Base-by-base conservation (phyloP, 2,888 invertebrate genomes). In the Proisotoma minuta region DNA sequence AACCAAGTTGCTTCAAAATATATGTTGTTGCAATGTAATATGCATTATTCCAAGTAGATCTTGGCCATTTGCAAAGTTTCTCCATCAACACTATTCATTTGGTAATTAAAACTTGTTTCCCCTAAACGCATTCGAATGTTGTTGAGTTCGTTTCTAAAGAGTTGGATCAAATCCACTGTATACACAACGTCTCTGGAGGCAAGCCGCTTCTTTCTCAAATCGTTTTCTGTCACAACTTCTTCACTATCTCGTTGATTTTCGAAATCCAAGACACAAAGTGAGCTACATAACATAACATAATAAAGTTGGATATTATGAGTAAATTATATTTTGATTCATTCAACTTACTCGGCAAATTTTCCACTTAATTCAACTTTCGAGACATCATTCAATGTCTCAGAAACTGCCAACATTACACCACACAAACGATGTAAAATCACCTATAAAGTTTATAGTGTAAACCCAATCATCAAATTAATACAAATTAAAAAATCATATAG, bases 331-430 rank as follows among this genome's bases (percentile, higher is more conserved):
- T n/a, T n/a, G n/a, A n/a, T n/a, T n/a, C n/a, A n/a, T n/a, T n/a
- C n/a, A 40, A 75, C 77, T 76, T 76, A 84, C 85, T 85, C 85
- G 22, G 82, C 75, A 73, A 80, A 81, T 39, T 78, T 77, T n/a
- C 84, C 86, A 66, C 78, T 81, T 40, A 86, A 85, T 73, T 88
- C 87, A 24, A 82, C 82, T 75, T 84, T 85, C 78, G 87, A 86
- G 50, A 91, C 84, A 75, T 92, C 92, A 76, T 89, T 87, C 49
- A 92, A 79, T 1, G 87, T 84, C 78, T 90, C 89, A 1, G 87
- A 83, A 63, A 91, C 82, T 74, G 86, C 86, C 47, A 87, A 80
- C 74, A 92, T 80, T 49, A 92, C 86, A 26, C 83, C 83, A 28
- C 86, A 83, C 76, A 91, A 87, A 69, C 86, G 81, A 73, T 87